Base-by-base conservation (phyloP, 2,888 invertebrate genomes). In the Cerastoderma edule region DNA sequence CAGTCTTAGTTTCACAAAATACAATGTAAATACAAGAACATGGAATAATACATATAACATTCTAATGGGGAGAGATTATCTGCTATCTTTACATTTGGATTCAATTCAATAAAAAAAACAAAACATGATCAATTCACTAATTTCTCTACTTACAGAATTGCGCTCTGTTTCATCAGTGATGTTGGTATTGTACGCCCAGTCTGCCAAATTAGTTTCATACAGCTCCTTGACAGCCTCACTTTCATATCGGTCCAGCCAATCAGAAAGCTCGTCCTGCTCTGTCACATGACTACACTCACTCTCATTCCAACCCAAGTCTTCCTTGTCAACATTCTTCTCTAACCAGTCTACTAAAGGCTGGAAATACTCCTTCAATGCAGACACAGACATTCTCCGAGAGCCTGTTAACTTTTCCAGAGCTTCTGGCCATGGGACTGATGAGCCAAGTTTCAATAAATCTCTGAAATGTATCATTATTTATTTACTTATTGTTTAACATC, bases 311-410 rank as follows among this genome's bases (percentile, higher is more conserved):
- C 81, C 80, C n/a, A 44, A 68, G n/a, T 78, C 64, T 4, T 83
- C 54, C 0, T 79, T 79, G 1, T 44, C 66, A 33, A 86, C 84
- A 28, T 84, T 68, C 24, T 95, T 95, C 74, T 95, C 94, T 0
- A 98, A 94, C 96, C 96, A 98, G 0, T 95, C 93, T 78, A 95
- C 94, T 22, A 98, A 93, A 0, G 97, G 97, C 80, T 96, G 94
- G 92, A 97, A 98, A 91, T 97, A 98, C 92, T 96, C 95, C 46
- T 97, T 93, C 85, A 98, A 94, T 0, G 97, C 95, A 80, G 95
- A 95, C 0, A 96, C 96, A 57, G 96, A 96, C 91, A 98, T 94
- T 85, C 95, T 94, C 33, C 88, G 72, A n/a, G 87, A 89, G 0
- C 97, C 97, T 0, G 96, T 96, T 0, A 97, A 95, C 88, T 95